phyloP scores from a whole-genome alignment of 1,140 invertebrate species.

The Ceratina japonica region DNA sequence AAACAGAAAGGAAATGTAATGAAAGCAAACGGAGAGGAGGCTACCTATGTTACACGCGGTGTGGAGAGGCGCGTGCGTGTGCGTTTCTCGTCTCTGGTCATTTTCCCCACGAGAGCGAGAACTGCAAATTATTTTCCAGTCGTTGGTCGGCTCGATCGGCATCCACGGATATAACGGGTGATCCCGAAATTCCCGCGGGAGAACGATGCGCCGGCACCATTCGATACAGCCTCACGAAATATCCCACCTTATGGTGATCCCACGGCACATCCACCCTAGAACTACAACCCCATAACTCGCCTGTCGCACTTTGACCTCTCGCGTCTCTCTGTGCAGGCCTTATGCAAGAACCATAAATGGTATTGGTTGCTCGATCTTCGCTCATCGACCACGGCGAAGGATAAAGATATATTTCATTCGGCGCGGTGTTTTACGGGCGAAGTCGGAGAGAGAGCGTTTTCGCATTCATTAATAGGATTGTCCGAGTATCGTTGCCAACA shows the following conservation, averaged over 20 bases:
- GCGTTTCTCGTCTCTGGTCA: conserved; percentile 48
- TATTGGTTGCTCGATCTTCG: conserved; percentile 60
- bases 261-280: conserved; percentile 60
- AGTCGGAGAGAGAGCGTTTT: too few relatives aligned
- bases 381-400: neutral
- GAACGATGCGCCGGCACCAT: conserved; percentile 30
- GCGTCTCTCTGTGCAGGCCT: conserved; percentile 27
- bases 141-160: conserved; percentile 50
- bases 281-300: conserved; percentile 61
- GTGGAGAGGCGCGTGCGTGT: neutral
- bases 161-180: conserved; percentile 71
- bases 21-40: neutral
- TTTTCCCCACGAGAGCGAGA: conserved; percentile 57
- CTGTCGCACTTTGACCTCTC: conserved; percentile 50
- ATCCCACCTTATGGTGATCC: conserved; percentile 77
- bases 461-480: neutral
- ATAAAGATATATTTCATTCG: neutral
- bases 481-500: neutral
- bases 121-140: conserved; percentile 69
- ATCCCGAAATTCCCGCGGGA: conserved; percentile 71
- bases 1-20: neutral
- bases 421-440: neutral
- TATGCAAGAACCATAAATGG: conserved; percentile 49
- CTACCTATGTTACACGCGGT: neutral
- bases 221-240: conserved; percentile 67